Percentiles rank a stretch among this genome's conserved stretches.
phyloP scores from a whole-genome alignment of 2,797 vertebrate species.

The Columba guinea region DNA sequence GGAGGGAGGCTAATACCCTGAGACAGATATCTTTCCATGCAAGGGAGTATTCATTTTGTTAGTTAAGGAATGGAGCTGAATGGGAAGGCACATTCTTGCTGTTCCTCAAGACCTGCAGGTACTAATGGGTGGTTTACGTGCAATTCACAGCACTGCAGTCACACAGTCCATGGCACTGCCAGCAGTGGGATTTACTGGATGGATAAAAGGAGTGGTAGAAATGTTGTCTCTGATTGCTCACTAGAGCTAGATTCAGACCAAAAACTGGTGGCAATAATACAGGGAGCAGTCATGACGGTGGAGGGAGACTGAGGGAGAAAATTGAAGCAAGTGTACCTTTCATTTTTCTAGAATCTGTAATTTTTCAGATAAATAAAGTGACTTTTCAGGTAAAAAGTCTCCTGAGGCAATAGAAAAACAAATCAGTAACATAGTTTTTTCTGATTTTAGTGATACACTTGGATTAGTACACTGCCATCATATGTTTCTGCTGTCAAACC shows the following conservation, averaged over 20 bases:
- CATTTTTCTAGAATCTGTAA: neutral
- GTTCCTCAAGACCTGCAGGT: neutral
- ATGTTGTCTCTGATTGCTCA: neutral
- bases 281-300: neutral
- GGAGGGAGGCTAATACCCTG: neutral
- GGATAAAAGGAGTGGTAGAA: neutral
- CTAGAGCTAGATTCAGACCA: neutral
- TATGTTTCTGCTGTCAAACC: neutral
- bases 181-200: neutral
- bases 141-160: neutral
- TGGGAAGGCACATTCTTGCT: neutral
- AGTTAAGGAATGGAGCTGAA: neutral
- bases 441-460: neutral
- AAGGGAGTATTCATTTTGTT: neutral
- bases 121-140: neutral
- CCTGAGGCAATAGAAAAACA: neutral
- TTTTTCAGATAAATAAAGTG: neutral
- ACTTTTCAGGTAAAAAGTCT: neutral
- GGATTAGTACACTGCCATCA: rapidly evolving
- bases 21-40: neutral
- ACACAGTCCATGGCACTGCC: neutral
- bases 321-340: neutral
- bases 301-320: neutral
- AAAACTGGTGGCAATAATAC: neutral
- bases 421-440: neutral